Percentiles rank a stretch among this genome's conserved stretches.
Conservation (phyloP, 2,888 invertebrate genomes). For the Arenicola marina region DNA sequence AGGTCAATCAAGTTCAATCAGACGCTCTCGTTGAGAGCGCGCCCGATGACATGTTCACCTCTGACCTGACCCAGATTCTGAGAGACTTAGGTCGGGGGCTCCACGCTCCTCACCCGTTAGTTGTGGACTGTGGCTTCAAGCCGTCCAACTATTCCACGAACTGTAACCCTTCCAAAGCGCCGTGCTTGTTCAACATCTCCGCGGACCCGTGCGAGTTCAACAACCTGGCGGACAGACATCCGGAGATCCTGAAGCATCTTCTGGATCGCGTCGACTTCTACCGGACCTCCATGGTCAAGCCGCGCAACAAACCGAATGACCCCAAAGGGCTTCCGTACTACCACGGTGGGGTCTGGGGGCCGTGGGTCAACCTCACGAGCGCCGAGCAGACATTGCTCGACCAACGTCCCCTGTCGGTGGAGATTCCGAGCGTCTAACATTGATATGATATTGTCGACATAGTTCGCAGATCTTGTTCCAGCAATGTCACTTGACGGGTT, state of each 20-base stretch:
- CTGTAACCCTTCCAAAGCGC: constrained; percentile 51
- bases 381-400: no score
- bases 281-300: constrained; percentile 74
- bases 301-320: constrained; percentile 74
- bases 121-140: neutral
- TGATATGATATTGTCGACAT: no score
- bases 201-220: constrained; percentile 85
- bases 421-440: no score
- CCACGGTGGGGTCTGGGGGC: constrained; percentile 76
- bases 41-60: neutral
- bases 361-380: constrained; percentile 58
- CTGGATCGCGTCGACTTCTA: constrained; percentile 46
- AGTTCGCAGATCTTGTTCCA: no score
- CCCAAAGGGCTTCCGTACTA: constrained; percentile 73
- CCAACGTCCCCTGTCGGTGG: no score
- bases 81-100: neutral
- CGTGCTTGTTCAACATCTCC: constrained; percentile 81
- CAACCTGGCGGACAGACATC: constrained; percentile 64
- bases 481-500: no score
- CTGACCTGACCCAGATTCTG: neutral
- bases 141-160: constrained; percentile 1
- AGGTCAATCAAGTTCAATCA: neutral
- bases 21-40: neutral
- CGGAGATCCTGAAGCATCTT: constrained; percentile 11
- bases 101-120: neutral